Conservation (phyloP, 1,140 invertebrate species). For the Polyergus mexicanus region DNA sequence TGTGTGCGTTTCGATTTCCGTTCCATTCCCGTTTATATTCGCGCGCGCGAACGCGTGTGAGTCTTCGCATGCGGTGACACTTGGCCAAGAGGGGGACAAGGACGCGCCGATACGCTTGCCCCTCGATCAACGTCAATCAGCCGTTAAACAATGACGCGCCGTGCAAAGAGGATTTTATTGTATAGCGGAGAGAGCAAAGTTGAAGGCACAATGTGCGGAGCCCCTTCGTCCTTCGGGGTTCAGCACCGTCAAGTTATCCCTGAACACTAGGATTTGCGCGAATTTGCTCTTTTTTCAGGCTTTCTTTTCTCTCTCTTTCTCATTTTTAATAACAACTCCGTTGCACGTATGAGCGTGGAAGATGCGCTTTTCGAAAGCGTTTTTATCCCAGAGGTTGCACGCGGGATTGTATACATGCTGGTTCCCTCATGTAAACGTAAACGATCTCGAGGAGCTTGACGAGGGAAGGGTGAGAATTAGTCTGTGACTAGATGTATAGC, state of each 20-base stretch:
- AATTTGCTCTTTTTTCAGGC: not conserved
- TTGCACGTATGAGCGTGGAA: not conserved
- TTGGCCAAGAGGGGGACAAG: slow-evolving; percentile 68
- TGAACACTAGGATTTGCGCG: not conserved
- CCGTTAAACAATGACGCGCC: slow-evolving; percentile 83
- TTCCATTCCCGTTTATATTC: not conserved
- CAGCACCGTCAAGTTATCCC: slow-evolving; percentile 55
- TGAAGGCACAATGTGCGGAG: slow-evolving; percentile 70
- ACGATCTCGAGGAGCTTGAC: slow-evolving; percentile 46
- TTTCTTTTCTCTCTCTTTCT: slow-evolving; percentile 36
- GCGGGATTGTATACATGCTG: not conserved
- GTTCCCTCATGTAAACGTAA: slow-evolving; percentile 30
- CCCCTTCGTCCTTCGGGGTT: slow-evolving; percentile 19
- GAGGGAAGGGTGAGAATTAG: slow-evolving; percentile 37
- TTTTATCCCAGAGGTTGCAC: slow-evolving; percentile 12
- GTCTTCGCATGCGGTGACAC: slow-evolving; percentile 71
- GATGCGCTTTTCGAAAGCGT: slow-evolving; percentile 67
- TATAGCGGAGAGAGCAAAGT: slow-evolving; percentile 82
- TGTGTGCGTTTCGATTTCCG: slow-evolving; percentile 34
- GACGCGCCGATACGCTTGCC: slow-evolving; percentile 71
- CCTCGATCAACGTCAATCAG: slow-evolving; percentile 85
- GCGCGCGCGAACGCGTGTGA: slow-evolving; percentile 44
- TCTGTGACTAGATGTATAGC: slow-evolving; percentile 29
- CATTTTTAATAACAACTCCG: not conserved
- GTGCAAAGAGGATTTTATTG: slow-evolving; percentile 84